A percentile compares a stretch with the other conserved stretches of the same genome.
Conservation (phyloP, 2,113 vertebrate genomes). For the Chelonoidis abingdonii region DNA sequence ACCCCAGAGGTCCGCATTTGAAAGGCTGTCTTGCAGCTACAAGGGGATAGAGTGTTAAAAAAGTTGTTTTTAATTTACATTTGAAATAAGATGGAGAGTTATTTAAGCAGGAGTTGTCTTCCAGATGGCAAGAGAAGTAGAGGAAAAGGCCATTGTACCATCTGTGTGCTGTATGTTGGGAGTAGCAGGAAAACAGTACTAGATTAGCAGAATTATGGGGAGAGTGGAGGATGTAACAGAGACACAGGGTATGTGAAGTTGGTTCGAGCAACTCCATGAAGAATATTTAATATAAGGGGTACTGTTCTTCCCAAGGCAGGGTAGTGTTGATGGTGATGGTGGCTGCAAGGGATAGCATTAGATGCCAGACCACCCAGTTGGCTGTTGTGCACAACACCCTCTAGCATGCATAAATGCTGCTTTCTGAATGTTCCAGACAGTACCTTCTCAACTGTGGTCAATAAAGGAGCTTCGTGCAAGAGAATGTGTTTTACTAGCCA, state of each 20-base stretch:
- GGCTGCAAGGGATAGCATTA: accelerated
- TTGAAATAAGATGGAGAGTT: not conserved
- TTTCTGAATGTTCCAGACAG: accelerated
- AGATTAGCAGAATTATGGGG: not conserved
- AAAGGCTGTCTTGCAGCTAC: not conserved
- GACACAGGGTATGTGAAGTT: accelerated
- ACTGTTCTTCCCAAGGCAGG: no score
- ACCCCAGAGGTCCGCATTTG: not conserved
- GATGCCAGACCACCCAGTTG: not conserved
- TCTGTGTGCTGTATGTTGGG: not conserved
- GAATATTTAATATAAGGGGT: no score
- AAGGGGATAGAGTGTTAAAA: not conserved
- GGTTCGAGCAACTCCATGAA: no score
- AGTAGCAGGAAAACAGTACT: not conserved
- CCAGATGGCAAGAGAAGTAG: not conserved
- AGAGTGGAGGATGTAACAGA: accelerated
- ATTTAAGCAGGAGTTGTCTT: accelerated
- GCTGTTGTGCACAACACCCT: not conserved
- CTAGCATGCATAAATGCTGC: accelerated
- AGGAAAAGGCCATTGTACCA: not conserved
- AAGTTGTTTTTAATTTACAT: no score
- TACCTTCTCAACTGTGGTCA: not conserved
- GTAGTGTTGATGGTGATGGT: not conserved
- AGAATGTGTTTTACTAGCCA: no score
- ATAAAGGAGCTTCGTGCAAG: accelerated